Conservation (phyloP, 2,113 vertebrate species). For the Boulengerochromis microlepis region DNA sequence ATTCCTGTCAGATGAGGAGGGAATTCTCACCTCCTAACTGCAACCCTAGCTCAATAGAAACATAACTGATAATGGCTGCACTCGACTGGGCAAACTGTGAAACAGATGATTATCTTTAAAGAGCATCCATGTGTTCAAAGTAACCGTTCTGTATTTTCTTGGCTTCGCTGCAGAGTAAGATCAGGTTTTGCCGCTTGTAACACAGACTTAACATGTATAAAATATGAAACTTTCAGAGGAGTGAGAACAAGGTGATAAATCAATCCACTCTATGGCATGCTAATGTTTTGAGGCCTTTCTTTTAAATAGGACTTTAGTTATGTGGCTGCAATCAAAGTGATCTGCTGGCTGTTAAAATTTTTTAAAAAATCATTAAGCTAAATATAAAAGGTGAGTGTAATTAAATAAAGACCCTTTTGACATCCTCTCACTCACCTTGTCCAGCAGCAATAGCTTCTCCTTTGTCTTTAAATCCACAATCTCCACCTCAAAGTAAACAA, state of each 20-base stretch:
- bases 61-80: constrained; percentile 21
- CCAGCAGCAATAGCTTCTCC: constrained; percentile 88
- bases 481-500: constrained; percentile 94
- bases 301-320: neutral
- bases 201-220: neutral
- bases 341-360: neutral
- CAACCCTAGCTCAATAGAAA: constrained; percentile 12
- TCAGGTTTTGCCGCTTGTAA: neutral
- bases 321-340: neutral
- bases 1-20: constrained; percentile 27
- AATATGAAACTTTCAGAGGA: neutral
- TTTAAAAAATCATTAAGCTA: neutral
- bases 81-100: neutral
- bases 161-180: neutral
- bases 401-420: neutral
- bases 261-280: neutral
- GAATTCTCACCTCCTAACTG: constrained; percentile 49
- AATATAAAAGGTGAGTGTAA: neutral
- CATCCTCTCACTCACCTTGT: constrained; percentile 76
- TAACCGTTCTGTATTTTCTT: neutral
- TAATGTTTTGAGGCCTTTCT: neutral
- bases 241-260: neutral
- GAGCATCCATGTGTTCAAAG: neutral
- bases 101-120: constrained; percentile 11
- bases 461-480: constrained; percentile 83